These are phyloP conservation scores for Coenonympha glycerion DNA, from an alignment of 2,888 invertebrate species.

Conservation along the genomic window DNA sequence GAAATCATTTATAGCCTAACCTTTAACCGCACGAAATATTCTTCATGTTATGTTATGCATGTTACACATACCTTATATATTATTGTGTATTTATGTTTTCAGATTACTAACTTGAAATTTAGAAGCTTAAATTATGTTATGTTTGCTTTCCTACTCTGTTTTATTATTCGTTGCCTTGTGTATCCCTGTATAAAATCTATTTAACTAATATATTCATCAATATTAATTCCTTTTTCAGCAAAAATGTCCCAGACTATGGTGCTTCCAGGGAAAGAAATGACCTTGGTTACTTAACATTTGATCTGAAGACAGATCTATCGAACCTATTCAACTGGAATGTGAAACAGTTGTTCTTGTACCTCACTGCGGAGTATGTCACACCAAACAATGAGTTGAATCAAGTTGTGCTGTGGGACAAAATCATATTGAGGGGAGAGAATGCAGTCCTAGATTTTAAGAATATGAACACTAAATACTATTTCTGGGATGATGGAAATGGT, in stretches of 20 bases:
- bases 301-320: conserved; percentile 93
- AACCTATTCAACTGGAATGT: conserved; percentile 99
- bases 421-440: conserved; percentile 94
- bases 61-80: neutral
- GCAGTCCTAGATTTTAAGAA: conserved; percentile 94
- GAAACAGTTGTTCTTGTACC: conserved; percentile 96
- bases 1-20: neutral
- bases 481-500: conserved; percentile 99
- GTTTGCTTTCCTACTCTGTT: neutral
- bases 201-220: neutral
- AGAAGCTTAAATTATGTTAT: neutral
- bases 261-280: conserved; percentile 95
- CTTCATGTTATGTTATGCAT: neutral
- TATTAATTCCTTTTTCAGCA: conserved; percentile 86
- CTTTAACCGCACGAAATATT: neutral
- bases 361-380: conserved; percentile 97
- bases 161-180: neutral
- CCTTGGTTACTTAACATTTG: conserved; percentile 95
- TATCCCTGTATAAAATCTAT: neutral
- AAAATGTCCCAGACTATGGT: conserved; percentile 97
- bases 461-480: conserved; percentile 98
- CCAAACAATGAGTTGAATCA: conserved; percentile 90
- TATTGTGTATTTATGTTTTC: neutral
- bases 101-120: too few species aligned
- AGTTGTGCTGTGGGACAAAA: conserved; percentile 99